Percentiles rank a stretch among this genome's conserved stretches.
phyloP scores from a whole-genome alignment of 2,797 vertebrate species.

The Cyprinodon diabolis region DNA sequence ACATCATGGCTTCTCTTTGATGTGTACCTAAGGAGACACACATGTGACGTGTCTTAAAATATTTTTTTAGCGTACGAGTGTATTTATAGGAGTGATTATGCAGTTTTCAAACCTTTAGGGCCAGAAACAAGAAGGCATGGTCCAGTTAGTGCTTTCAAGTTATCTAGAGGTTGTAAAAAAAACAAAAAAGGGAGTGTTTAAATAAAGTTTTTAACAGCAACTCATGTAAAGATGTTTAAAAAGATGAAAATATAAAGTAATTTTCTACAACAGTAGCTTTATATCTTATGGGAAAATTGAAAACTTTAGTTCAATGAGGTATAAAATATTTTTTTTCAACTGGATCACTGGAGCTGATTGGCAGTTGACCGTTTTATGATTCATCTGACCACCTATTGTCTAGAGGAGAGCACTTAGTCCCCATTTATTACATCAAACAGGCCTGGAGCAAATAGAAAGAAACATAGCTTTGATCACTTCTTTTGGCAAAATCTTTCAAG shows the following conservation, averaged over 20 bases:
- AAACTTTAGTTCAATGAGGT: too few relatives aligned
- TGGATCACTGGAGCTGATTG: too few relatives aligned
- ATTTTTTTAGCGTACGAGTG: constrained; percentile 19
- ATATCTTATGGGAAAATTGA: too few relatives aligned
- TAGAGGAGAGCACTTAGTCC: neutral
- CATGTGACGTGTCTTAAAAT: constrained; percentile 39
- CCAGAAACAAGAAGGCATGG: neutral
- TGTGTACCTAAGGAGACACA: constrained; percentile 56
- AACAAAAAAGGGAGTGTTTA: neutral
- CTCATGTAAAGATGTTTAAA: neutral
- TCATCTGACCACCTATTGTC: neutral
- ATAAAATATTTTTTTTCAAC: too few relatives aligned
- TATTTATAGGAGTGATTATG: neutral
- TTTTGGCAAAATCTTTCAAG: neutral
- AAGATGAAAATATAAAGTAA: neutral
- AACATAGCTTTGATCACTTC: neutral
- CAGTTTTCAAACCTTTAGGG: neutral
- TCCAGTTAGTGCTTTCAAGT: neutral
- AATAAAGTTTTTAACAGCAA: neutral
- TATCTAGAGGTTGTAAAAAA: neutral
- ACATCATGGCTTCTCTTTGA: constrained; percentile 69
- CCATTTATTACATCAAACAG: neutral
- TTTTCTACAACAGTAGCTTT: too few relatives aligned
- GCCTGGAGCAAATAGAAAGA: neutral
- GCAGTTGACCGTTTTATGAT: too few relatives aligned